Evolutionary conservation across 2,888 invertebrate genomes (phyloP), one percentile per base, ranked within the genome.

Genomic region (Leucozona laternaria): DNA sequence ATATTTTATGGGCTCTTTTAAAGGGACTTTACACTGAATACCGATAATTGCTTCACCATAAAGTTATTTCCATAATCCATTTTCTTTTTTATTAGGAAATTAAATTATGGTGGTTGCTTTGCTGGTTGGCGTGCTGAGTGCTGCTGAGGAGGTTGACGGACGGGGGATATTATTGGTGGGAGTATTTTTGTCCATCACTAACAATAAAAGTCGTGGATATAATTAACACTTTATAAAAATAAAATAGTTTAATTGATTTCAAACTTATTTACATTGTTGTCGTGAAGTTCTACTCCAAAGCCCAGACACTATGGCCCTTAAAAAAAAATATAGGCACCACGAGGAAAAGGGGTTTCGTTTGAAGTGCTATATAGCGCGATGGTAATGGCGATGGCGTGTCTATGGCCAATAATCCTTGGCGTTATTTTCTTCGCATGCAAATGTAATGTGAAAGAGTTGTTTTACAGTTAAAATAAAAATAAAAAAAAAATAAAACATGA

Each of bases 41-140:
- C 55, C 76, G 55, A 80, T 85, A 85, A 85, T 85, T 85, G 72
- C 80, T 72, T 77, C 77, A 80, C 68, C 60, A 31, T 31, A 76
- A 80, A 80, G 64, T 62, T 62, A 48, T 85, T 68, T 55, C 45
- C 31, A 71, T 76, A 77, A 84, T 85, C 72, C 43, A 53, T 77
- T 31, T 76, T 80, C 68, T 31, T 75, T 79, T 79, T 84, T 31
- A 53, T 68, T 68, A 7, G 53, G 37, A 37, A 37, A 85, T 85
- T 22, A 68, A 45, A 71, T 48, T 43, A 45, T 80, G 58, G 60
- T 53, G 53, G 45, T 11, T 50, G 50, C 4, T 4, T 17, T 45
- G 10, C 10, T 15, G 17, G 45, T 2, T 53, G 22, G 7, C 53
- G 15, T 28, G 25, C 53, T 25, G 53, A 6, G 22, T 15, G n/a